Base-by-base conservation (phyloP, 1,140 invertebrate genomes). In the Papilio xuthus region DNA sequence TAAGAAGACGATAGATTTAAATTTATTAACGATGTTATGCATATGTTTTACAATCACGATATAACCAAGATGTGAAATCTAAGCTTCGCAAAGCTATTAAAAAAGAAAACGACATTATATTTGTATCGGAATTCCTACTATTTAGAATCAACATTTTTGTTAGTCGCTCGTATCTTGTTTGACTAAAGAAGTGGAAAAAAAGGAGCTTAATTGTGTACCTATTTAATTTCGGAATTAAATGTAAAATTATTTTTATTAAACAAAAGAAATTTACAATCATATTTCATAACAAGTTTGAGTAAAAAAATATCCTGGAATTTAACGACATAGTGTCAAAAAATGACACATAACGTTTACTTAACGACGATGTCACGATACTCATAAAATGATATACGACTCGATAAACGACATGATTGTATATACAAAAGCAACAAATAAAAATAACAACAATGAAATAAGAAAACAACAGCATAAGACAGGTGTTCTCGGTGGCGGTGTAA, bases 391-490 rank as follows among this genome's bases (percentile, higher is more conserved):
- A 53, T 67, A 70, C 69, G 69, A 42, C 69, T 70, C 18, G 56
- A 44, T 41, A 77, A 60, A 67, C 53, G 53, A 23, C 53, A 56
- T 56, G 26, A 67, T 67, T 67, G 60, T 67, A 67, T 32, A 56
- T 56, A 50, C 37, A 69, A 78, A 77, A 37, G 13, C 53, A 8
- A 26, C 32, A 41, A 67, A 67, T 12, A 50, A 78, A 75, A 79
- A 78, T 28, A 71, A 41, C 23, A 77, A 60, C 37, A 80, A 72
- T 37, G 70, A 44, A 73, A 60, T 50, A 71, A 69, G n/a, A 44
- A 42, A 73, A 78, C 18, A 56, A 50, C 47, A 79, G 53, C 79
- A 82, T 82, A 78, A 79, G 81, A 78, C 83, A 85, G 79, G 79
- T 81, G 83, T 79, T 75, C 70, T 81, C 78, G 47, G 79, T 72